Conservation (phyloP, 2,797 vertebrate species). For the Knipowitschia caucasica region DNA sequence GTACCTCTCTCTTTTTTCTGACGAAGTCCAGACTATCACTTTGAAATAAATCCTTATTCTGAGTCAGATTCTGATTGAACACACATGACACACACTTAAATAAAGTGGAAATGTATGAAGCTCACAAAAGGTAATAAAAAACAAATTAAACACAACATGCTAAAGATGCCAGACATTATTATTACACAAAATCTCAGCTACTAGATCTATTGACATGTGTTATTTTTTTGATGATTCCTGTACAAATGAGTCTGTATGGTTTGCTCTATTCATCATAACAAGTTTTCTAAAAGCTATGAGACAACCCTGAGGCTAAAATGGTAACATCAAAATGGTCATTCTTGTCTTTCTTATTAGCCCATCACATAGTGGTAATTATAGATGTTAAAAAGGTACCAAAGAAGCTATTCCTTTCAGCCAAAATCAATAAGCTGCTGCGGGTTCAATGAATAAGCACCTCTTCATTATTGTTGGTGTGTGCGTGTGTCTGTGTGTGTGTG, state of each 20-base stretch:
- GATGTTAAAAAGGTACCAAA: constrained; percentile 7
- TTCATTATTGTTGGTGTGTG: constrained; percentile 71
- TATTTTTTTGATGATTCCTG: constrained; percentile 38
- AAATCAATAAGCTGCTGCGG: constrained; percentile 28
- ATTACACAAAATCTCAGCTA: constrained; percentile 40
- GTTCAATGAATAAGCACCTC: constrained; percentile 34
- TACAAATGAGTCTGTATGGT: constrained; percentile 45
- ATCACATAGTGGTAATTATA: neutral
- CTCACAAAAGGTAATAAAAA: no score
- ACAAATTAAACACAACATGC: constrained; percentile 50
- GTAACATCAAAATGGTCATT: constrained; percentile 1
- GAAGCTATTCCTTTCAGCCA: constrained; percentile 21
- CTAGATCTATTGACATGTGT: constrained; percentile 36
- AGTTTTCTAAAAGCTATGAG: constrained; percentile 20
- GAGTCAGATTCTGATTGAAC: no score
- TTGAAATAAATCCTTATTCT: no score
- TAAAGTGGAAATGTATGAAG: no score
- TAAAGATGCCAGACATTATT: constrained; percentile 41
- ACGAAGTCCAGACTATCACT: no score
- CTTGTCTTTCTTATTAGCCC: constrained; percentile 1
- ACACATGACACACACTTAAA: no score
- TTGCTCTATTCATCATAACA: constrained; percentile 17
- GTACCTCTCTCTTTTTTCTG: no score
- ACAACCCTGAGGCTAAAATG: constrained; percentile 1
- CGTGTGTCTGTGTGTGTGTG: constrained; percentile 15